phyloP scores from a whole-genome alignment of 1,140 invertebrate species.

The Drosophila repleta region DNA sequence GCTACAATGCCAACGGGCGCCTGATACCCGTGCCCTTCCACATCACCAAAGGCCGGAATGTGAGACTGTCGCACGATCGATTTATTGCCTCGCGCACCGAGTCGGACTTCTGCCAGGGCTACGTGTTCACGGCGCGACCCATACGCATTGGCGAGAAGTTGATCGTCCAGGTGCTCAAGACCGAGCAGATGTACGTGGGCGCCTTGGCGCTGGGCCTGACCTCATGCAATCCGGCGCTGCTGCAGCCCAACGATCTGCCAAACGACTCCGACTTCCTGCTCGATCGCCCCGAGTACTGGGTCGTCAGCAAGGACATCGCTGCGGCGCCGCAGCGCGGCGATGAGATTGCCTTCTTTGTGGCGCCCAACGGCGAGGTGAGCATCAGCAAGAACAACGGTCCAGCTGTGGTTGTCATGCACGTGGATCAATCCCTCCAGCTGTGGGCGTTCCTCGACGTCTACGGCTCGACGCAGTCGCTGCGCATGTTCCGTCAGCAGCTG shows the following conservation, averaged over 20 bases:
- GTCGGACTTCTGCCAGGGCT: constrained; percentile 96
- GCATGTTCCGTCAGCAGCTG: constrained; percentile 86
- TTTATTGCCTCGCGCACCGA: constrained; percentile 91
- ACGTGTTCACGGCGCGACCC: constrained; percentile 95
- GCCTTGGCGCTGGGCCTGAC: constrained; percentile 96
- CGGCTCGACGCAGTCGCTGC: constrained; percentile 95
- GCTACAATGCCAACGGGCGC: constrained; percentile 88
- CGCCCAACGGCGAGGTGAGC: constrained; percentile 93
- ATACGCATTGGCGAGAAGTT: constrained; percentile 93
- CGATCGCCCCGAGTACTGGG: constrained; percentile 98
- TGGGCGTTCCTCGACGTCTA: constrained; percentile 99
- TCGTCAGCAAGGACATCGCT: constrained; percentile 96
- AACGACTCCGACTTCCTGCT: constrained; percentile 96
- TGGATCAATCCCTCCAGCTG: constrained; percentile 93
- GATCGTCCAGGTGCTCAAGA: constrained; percentile 93
- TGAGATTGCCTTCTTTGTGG: constrained; percentile 95
- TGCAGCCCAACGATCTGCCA: constrained; percentile 91
- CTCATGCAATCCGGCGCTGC: constrained; percentile 93
- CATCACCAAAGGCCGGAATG: constrained; percentile 92
- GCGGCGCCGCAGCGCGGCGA: constrained; percentile 92
- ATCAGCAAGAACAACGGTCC: constrained; percentile 94
- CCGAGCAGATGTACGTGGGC: constrained; percentile 93
- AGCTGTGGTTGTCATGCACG: constrained; percentile 94
- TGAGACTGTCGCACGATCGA: constrained; percentile 91
- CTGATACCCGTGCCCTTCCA: constrained; percentile 90